Percentiles rank a stretch among this genome's conserved stretches.
Conservation (phyloP, 2,113 vertebrate species). For the Mionectes macconnelli region DNA sequence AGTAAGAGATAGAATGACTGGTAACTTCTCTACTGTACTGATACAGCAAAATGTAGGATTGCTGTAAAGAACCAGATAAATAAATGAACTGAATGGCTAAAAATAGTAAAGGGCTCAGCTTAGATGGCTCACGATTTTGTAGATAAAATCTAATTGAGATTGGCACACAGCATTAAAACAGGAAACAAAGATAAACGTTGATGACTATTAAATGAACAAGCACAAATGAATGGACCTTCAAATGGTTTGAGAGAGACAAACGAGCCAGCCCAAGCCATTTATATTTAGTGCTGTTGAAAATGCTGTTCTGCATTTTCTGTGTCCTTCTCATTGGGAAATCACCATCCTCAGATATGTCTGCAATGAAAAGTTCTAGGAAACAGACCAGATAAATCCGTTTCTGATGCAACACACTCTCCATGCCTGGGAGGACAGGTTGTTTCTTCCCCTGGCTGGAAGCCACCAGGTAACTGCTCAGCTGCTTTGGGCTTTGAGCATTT, state of each 20-base stretch:
- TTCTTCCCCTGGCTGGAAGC: not conserved
- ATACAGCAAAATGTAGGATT: slow-evolving; percentile 15
- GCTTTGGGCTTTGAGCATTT: not conserved
- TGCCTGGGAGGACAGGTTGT: not conserved
- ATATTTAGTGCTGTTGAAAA: not conserved
- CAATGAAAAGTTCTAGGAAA: not conserved
- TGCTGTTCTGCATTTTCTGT: not conserved
- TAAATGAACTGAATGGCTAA: not conserved
- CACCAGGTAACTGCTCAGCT: not conserved
- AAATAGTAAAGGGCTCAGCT: not conserved
- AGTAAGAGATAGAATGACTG: not conserved
- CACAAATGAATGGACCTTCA: not conserved
- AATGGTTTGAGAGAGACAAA: not conserved
- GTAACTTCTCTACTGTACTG: slow-evolving; percentile 15
- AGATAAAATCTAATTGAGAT: not conserved
- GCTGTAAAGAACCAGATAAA: slow-evolving; percentile 25
- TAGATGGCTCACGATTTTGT: not conserved
- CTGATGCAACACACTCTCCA: not conserved
- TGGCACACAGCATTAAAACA: not conserved
- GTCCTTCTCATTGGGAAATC: not conserved
- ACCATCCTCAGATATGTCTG: not conserved
- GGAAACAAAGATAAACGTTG: not conserved
- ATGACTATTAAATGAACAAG: not conserved
- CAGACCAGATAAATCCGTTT: not conserved
- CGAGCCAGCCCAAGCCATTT: not conserved